Evolutionary conservation across 2,888 invertebrate genomes (phyloP).

Genomic region (Heliconius aoede): DNA sequence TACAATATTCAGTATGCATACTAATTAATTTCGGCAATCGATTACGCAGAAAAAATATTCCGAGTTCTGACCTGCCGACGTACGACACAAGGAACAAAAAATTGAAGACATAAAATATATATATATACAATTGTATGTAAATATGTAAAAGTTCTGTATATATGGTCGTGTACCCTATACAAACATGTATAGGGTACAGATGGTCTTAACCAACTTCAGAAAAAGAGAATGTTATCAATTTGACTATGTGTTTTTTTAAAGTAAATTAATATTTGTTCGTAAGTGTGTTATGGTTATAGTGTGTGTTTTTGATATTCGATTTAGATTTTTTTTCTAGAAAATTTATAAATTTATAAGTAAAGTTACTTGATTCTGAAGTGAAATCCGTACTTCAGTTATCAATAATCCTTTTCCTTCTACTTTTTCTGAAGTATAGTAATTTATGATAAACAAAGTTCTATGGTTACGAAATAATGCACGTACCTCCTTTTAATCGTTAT

Average conservation of each 20-base stretch:
- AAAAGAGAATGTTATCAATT: too few species aligned
- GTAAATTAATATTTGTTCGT: neutral
- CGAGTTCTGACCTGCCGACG: constrained; percentile 26
- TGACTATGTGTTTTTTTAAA: too few species aligned
- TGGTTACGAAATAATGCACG: too few species aligned
- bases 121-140: neutral
- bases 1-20: constrained; percentile 46
- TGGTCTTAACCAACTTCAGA: neutral
- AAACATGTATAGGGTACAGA: neutral
- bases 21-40: constrained; percentile 56
- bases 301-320: neutral
- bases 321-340: neutral
- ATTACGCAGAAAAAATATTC: constrained; percentile 38
- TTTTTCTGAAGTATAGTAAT: neutral
- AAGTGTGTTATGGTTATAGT: too few species aligned
- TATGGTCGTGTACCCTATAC: neutral
- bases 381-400: too few species aligned
- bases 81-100: constrained; percentile 19
- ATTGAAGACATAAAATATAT: neutral
- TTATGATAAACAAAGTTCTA: too few species aligned
- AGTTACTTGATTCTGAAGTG: too few species aligned
- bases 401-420: neutral
- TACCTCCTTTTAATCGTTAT: too few species aligned
- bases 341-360: neutral
- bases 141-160: constrained; percentile 26